Conservation (phyloP, 2,797 vertebrate species). For the Mus spretus region DNA sequence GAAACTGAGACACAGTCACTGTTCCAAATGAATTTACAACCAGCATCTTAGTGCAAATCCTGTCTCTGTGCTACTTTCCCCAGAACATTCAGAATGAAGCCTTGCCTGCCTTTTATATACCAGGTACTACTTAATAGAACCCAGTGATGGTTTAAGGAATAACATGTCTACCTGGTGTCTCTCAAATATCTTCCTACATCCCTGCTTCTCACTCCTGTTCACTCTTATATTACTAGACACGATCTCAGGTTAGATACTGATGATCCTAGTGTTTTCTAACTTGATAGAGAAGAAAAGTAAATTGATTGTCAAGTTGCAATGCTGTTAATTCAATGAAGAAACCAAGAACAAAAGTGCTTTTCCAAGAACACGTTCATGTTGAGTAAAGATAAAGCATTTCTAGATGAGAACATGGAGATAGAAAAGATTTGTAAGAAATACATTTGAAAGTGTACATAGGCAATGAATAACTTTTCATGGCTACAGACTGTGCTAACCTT, state of each 20-base stretch:
- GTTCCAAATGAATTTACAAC: neutral
- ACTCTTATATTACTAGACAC: neutral
- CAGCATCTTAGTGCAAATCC: neutral
- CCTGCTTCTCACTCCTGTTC: neutral
- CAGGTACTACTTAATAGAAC: neutral
- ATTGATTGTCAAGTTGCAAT: constrained; percentile 62
- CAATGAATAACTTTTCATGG: constrained; percentile 77
- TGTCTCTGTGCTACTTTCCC: neutral
- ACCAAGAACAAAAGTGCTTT: constrained; percentile 72
- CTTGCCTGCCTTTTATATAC: neutral
- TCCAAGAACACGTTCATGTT: constrained; percentile 39
- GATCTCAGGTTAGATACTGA: constrained; percentile 38
- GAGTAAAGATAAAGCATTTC: constrained; percentile 70
- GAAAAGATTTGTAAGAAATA: constrained; percentile 53
- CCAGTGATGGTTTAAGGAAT: neutral
- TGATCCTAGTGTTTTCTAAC: constrained; percentile 32
- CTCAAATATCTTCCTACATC: neutral
- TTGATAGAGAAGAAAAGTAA: constrained; percentile 54
- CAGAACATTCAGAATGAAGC: constrained; percentile 3
- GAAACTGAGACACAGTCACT: neutral
- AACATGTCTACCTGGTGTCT: neutral
- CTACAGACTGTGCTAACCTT: constrained; percentile 83
- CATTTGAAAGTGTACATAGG: constrained; percentile 51
- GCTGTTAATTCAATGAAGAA: constrained; percentile 63
- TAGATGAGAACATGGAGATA: constrained; percentile 56